Evolutionary conservation across 35 echinoderm and acorn worm species (phyloP), one percentile per base, ranked within the genome.

Genomic region (Ophiothrix spiculata): DNA sequence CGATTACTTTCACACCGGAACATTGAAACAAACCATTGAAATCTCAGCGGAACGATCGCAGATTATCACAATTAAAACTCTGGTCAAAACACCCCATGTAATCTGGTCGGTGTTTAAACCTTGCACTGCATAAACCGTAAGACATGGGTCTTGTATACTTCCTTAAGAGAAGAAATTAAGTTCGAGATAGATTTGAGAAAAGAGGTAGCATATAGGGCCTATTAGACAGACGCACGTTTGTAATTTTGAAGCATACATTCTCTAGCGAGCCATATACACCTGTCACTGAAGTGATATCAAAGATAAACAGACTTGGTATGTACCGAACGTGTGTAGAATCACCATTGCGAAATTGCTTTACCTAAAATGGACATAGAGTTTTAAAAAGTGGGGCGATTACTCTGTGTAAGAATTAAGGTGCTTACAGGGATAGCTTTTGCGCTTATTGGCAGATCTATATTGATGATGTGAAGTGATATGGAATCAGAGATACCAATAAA

Each of bases 261-360:
- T 49, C 42, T 49, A 10, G 6, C 19, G 6, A 19, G 42, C 6
- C 6, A 10, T 10, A 25, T 69, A 25, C 60, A 69, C 60, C 60
- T 69, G 60, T 69, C 60, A 25, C 6, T 69, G 6, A n/a, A n/a
- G 23, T 69, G 60, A 69, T 69, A 69, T 69, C 17, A 69, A 69
- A 28, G 60, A 69, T 28, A 69, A 69, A 69, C 60, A 69, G 1
- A 69, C 3, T 28, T 28, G 6, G 6, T 12, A 69, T 69, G 60
- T 69, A 69, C 60, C 60, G 60, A 69, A 69, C 60, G 60, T 69
- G 60, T 69, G 60, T 25, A n/a, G 60, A 69, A 69, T 69, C 60
- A 25, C 60, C 10, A 69, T 28, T 10, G 10, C 25, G 4, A 69
- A 69, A 69, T 69, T 69, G 60, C 60, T 69, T 69, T 25, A 28